Evolutionary conservation across 1,140 invertebrate species (phyloP).

Genomic region (Trachelipus rathkii): DNA sequence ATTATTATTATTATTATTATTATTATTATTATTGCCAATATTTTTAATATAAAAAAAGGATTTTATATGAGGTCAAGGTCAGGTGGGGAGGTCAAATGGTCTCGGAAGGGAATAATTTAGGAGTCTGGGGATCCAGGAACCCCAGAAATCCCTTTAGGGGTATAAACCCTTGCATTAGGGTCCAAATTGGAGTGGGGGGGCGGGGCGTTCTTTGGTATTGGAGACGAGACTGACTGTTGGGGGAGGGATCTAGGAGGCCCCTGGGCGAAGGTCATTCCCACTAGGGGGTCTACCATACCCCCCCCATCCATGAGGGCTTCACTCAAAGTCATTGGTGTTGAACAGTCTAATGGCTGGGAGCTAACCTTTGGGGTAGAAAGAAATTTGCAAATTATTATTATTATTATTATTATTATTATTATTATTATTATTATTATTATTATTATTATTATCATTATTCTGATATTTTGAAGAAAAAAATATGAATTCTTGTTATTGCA

Average conservation of each 20-base stretch:
- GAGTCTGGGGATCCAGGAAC: slow-evolving; percentile 34
- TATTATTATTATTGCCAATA: background rate
- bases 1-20: background rate
- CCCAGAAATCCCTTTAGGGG: slow-evolving; percentile 61
- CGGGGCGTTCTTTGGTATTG: slow-evolving; percentile 43
- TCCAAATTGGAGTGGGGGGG: slow-evolving; percentile 66
- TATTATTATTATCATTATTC: too few species aligned
- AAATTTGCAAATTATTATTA: too few species aligned
- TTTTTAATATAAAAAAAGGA: background rate
- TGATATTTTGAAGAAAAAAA: too few species aligned
- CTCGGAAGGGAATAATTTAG: background rate
- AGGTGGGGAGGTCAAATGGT: background rate
- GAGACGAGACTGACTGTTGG: slow-evolving; percentile 38
- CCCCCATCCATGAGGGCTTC: background rate
- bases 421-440: too few species aligned
- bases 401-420: too few species aligned
- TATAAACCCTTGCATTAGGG: slow-evolving; percentile 87
- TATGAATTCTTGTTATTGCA: too few species aligned
- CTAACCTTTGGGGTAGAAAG: too few species aligned
- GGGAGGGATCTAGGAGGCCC: slow-evolving; percentile 39
- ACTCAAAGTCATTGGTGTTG: background rate
- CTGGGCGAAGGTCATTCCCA: slow-evolving; percentile 29
- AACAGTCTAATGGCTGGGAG: background rate
- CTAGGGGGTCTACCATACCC: background rate
- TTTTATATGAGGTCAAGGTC: background rate